A percentile compares a stretch with the other conserved stretches of the same genome.
Conservation (phyloP, 2,888 invertebrate species). For the Drosophila greeni region DNA sequence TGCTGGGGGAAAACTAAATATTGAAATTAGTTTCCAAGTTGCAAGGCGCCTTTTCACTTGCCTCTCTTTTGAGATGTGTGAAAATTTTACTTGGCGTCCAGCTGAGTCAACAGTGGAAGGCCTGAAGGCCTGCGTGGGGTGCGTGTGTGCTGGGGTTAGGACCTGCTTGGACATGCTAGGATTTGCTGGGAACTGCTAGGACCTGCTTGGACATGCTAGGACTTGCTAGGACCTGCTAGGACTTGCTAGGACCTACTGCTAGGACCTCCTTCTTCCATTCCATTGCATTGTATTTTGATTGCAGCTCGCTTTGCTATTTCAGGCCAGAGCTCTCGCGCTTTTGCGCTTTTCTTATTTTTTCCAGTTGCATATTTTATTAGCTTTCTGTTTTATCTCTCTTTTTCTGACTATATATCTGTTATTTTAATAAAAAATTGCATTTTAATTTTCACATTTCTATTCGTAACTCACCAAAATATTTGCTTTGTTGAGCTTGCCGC, state of each 20-base stretch:
- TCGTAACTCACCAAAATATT: slow-evolving; percentile 26
- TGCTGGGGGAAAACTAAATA: slow-evolving; percentile 45
- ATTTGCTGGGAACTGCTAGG: no score
- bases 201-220: no score
- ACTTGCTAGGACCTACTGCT: no score
- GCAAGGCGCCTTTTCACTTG: neutral
- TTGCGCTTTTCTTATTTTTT: slow-evolving; percentile 11
- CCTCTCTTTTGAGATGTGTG: slow-evolving; percentile 38
- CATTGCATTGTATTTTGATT: slow-evolving; percentile 48
- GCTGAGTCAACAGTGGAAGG: slow-evolving; percentile 48
- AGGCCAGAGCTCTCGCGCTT: slow-evolving; percentile 11
- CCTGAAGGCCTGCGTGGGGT: neutral
- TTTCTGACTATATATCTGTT: no score
- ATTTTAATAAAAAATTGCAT: slow-evolving; percentile 39
- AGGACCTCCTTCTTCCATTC: slow-evolving; percentile 3
- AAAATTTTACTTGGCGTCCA: slow-evolving; percentile 47
- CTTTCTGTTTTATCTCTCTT: neutral
- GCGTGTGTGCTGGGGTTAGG: neutral
- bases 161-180: no score
- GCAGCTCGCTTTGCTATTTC: slow-evolving; percentile 48
- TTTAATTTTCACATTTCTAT: slow-evolving; percentile 51
- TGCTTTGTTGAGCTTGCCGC: slow-evolving; percentile 28
- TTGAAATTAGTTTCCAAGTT: slow-evolving; percentile 52
- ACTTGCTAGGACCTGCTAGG: neutral
- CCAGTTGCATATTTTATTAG: slow-evolving; percentile 52